phyloP scores from a whole-genome alignment of 2,888 invertebrate genomes.

The Malachius bipustulatus region DNA sequence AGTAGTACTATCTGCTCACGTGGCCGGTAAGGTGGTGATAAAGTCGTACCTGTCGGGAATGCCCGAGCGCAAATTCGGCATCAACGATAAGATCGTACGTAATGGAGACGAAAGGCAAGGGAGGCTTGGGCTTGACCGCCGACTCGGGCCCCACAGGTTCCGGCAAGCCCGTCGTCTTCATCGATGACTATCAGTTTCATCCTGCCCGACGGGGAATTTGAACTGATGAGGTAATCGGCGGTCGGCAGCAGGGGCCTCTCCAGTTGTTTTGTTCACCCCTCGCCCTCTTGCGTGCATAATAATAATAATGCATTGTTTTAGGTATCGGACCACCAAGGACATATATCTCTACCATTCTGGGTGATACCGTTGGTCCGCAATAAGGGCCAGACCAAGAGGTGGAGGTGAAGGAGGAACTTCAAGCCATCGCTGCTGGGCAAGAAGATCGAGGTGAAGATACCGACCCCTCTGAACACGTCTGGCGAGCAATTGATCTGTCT shows the following conservation, averaged over 20 bases:
- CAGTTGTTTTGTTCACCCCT: neutral
- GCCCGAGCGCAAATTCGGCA: constrained; percentile 99
- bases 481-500: constrained; percentile 98
- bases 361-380: constrained; percentile 97
- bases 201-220: constrained; percentile 99
- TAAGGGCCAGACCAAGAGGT: constrained; percentile 97
- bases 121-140: constrained; percentile 50
- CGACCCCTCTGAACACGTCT: constrained; percentile 96
- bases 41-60: constrained; percentile 99
- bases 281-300: no score
- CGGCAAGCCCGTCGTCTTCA: constrained; percentile 98
- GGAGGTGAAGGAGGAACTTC: constrained; percentile 99
- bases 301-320: constrained; percentile 29
- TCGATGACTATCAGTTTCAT: constrained; percentile 99
- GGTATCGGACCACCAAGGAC: constrained; percentile 98
- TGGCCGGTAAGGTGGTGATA: constrained; percentile 99
- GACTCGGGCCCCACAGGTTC: constrained; percentile 69
- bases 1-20: constrained; percentile 96
- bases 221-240: constrained; percentile 98
- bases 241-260: no score
- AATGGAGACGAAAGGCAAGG: constrained; percentile 87
- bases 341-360: constrained; percentile 97
- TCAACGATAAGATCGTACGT: constrained; percentile 97
- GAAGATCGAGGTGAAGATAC: constrained; percentile 98
- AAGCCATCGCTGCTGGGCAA: constrained; percentile 96